Base-by-base conservation (phyloP, 2,888 invertebrate species). In the Phania funesta region DNA sequence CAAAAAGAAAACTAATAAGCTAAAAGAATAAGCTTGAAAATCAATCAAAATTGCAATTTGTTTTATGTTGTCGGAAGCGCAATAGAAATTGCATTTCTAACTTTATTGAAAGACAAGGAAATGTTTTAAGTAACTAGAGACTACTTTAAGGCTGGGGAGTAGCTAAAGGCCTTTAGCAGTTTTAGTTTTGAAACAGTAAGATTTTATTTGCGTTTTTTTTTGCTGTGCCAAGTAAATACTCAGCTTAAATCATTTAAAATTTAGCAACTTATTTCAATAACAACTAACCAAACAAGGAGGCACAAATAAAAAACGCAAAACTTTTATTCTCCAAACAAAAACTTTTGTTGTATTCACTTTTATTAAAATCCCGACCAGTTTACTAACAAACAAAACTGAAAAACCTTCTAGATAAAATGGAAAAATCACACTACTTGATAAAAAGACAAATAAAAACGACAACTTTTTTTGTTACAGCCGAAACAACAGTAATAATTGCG, bases 401-500 rank as follows among this genome's bases (percentile, higher is more conserved):
- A 78, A 68, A 32, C 54, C 73, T 41, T 54, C 6, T 22, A 16
- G 13, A 24, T 50, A 13, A 13, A 24, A 38, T 50, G 29, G 20
- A 56, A 60, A 67, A 38, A 41, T n/a, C 64, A n/a, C 20, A n/a
- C 5, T 29, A 64, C 54, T 62, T 18, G 48, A 8, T 20, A 24
- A 56, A n/a, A 74, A 74, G 38, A 46, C 35, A 79, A 78, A 71
- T 38, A 78, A 38, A 68, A 68, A 70, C 26, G 18, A 0, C 24
- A 22, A 1, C 48, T 60, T 68, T 76, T 62, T 24, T 22, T 38
- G 7, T 6, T 13, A 20, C 41, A 18, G 50, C 0, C 54, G 22
- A 58, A 58, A 80, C 38, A 54, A 20, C n/a, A 62, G 62, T 65
- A 65, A 76, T 70, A 71, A 76, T 35, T 70, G 75, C 35, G 20